Evolutionary conservation across 1,140 invertebrate species (phyloP).

Genomic region (Drosophila arawakana): DNA sequence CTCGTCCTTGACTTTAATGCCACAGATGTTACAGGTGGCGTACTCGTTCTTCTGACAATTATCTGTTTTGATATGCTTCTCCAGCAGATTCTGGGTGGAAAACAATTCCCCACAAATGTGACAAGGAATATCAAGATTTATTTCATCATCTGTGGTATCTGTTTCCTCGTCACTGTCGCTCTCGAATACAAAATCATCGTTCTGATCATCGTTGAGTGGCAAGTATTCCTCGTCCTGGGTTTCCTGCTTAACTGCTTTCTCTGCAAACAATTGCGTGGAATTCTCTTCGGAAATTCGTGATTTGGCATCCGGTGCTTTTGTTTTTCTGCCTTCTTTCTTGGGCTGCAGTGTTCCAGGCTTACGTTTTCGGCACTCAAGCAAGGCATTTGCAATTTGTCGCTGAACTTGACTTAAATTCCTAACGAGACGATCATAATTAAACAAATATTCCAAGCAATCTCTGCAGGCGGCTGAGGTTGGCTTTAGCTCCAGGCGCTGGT

Average conservation of each 20-base stretch:
- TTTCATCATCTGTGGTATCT: slow-evolving; percentile 51
- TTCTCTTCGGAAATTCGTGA: slow-evolving; percentile 1
- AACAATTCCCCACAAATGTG: slow-evolving; percentile 71
- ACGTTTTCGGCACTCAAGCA: slow-evolving; percentile 55
- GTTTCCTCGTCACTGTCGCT: slow-evolving; percentile 56
- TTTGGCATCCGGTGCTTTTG: slow-evolving; percentile 21
- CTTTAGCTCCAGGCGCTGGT: slow-evolving; percentile 58
- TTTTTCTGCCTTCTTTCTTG: slow-evolving; percentile 38
- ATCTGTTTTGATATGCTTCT: slow-evolving; percentile 66
- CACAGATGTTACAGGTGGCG: slow-evolving; percentile 66
- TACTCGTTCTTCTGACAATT: slow-evolving; percentile 66
- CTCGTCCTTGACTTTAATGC: slow-evolving; percentile 72
- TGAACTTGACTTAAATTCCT: slow-evolving; percentile 69
- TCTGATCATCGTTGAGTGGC: slow-evolving; percentile 41
- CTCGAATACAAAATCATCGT: slow-evolving; percentile 34
- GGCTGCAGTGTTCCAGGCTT: slow-evolving; percentile 16
- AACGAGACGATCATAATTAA: slow-evolving; percentile 66
- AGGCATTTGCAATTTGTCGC: slow-evolving; percentile 62
- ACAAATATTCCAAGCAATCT: slow-evolving; percentile 67
- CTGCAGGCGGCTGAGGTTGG: slow-evolving; percentile 59
- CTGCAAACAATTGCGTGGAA: background rate
- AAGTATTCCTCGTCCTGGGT: slow-evolving; percentile 21
- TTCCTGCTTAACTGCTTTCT: slow-evolving; percentile 21
- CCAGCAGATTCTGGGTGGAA: slow-evolving; percentile 60
- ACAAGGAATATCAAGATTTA: slow-evolving; percentile 57